A percentile compares a stretch with the other conserved stretches of the same genome.
phyloP scores from a whole-genome alignment of 2,888 invertebrate genomes.

The Melanargia galathea region DNA sequence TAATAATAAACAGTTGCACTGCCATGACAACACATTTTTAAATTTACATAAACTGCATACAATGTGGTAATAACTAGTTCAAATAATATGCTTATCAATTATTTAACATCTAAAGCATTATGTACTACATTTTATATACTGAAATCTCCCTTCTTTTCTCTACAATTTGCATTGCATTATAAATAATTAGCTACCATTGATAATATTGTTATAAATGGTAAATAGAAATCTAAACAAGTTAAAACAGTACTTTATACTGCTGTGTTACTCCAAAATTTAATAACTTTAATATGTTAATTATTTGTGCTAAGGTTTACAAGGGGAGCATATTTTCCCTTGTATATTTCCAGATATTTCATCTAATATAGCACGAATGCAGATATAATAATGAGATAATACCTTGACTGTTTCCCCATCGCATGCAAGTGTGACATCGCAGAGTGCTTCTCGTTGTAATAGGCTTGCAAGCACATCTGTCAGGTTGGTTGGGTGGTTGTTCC shows the following conservation, averaged over 20 bases:
- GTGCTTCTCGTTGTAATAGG: conserved; percentile 92
- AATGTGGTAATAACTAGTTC: conserved; percentile 5
- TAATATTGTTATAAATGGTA: not conserved
- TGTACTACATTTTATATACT: not conserved
- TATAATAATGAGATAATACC: conserved; percentile 57
- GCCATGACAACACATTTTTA: conserved; percentile 51
- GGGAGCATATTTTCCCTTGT: not conserved
- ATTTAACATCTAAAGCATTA: not conserved
- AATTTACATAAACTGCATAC: conserved; percentile 21
- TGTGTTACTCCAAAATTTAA: too few relatives aligned
- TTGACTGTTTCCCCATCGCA: conserved; percentile 95
- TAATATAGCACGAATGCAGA: not conserved
- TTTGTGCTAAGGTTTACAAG: not conserved
- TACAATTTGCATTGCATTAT: too few relatives aligned
- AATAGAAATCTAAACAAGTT: not conserved
- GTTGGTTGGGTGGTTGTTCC: conserved; percentile 97
- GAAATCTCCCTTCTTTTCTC: not conserved
- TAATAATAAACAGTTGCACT: conserved; percentile 65
- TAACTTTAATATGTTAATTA: not conserved
- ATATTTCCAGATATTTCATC: too few relatives aligned
- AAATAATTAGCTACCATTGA: not conserved
- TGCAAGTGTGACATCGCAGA: conserved; percentile 96
- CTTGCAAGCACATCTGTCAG: conserved; percentile 94
- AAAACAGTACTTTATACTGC: too few relatives aligned
- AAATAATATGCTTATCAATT: not conserved